Percentiles rank a stretch among this genome's conserved stretches.
phyloP scores from a whole-genome alignment of 2,797 vertebrate species.

The Trematomus bernacchii region DNA sequence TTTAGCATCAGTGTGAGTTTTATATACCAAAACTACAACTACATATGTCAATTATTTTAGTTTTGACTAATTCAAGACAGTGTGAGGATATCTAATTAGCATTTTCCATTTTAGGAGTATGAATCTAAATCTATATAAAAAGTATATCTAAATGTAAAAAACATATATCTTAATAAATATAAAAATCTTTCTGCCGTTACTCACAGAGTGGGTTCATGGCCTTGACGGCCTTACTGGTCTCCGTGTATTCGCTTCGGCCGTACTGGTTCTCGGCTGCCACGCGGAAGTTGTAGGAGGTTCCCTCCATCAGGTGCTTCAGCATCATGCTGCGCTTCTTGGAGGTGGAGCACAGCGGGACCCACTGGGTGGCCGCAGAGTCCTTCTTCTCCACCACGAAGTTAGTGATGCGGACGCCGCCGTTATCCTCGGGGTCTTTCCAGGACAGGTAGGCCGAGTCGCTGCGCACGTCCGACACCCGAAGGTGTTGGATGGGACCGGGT shows the following conservation, averaged over 20 bases:
- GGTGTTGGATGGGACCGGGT: slow-evolving; percentile 95
- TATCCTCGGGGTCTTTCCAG: slow-evolving; percentile 99
- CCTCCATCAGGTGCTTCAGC: slow-evolving; percentile 95
- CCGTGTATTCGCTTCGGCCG: slow-evolving; percentile 94
- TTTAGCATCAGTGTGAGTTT: background rate
- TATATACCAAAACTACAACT: too few relatives aligned
- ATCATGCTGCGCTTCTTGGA: slow-evolving; percentile 97
- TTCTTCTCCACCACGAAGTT: slow-evolving; percentile 99
- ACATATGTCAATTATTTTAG: too few relatives aligned
- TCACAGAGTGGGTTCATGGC: slow-evolving; percentile 97
- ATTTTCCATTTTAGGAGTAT: too few relatives aligned
- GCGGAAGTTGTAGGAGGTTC: slow-evolving; percentile 94
- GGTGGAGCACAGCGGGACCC: slow-evolving; percentile 94
- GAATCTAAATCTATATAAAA: too few relatives aligned
- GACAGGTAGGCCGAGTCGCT: slow-evolving; percentile 97
- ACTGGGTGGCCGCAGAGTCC: slow-evolving; percentile 92
- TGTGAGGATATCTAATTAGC: too few relatives aligned
- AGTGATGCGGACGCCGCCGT: slow-evolving; percentile 93
- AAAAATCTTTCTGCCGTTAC: slow-evolving; percentile 65
- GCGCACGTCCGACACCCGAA: slow-evolving; percentile 93
- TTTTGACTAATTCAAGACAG: too few relatives aligned
- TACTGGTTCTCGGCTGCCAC: slow-evolving; percentile 98
- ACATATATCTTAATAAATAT: too few relatives aligned
- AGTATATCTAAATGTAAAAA: too few relatives aligned
- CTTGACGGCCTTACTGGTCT: slow-evolving; percentile 93